A percentile compares a stretch with the other conserved stretches of the same genome.
These are phyloP conservation scores for Sylvietta virens DNA, from an alignment of 2,113 vertebrate genomes.

Conservation along the genomic window DNA sequence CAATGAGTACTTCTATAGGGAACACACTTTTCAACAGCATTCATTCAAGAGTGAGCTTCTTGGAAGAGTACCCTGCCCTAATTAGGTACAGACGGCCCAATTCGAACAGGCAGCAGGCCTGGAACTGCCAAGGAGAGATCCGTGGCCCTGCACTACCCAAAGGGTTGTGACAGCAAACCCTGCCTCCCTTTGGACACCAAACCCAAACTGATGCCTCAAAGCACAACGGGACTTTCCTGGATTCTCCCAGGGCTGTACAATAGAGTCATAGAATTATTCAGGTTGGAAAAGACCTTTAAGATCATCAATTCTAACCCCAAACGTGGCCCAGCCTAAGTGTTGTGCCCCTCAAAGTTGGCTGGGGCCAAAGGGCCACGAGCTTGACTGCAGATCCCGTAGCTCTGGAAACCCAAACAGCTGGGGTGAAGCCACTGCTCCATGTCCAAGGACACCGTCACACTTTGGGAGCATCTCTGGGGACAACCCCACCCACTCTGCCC, in stretches of 20 bases:
- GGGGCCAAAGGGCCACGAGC: background rate
- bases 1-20: background rate
- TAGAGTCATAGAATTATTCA: rapidly evolving
- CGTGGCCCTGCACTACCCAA: background rate
- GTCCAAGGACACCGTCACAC: background rate
- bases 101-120: background rate
- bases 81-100: background rate
- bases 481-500: constrained; percentile 24
- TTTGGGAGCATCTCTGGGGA: constrained; percentile 17
- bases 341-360: background rate
- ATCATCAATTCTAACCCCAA: background rate
- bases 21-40: background rate
- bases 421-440: background rate
- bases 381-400: rapidly evolving
- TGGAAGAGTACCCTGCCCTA: constrained; percentile 25
- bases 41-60: background rate
- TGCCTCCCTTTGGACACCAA: background rate
- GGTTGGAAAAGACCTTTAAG: background rate
- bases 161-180: background rate
- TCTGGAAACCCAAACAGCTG: background rate
- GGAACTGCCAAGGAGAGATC: background rate
- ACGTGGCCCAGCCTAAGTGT: rapidly evolving
- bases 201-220: rapidly evolving
- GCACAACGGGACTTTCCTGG: background rate
- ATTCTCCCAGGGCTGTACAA: background rate